Conservation (phyloP, 2,113 vertebrate genomes). For the Synchiropus splendidus region DNA sequence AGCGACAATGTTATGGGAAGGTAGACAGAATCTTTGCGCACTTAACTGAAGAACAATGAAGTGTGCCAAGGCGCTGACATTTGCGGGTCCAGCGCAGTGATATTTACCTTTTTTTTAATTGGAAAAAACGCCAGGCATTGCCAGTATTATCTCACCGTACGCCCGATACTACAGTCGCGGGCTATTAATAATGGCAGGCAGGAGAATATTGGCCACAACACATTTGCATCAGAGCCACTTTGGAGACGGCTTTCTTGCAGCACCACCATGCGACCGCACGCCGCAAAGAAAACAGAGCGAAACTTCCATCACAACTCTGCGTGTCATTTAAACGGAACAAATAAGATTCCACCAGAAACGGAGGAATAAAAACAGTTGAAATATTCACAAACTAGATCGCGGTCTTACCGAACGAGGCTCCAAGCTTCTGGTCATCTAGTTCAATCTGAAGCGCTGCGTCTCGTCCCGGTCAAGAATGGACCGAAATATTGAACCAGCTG, state of each 20-base stretch:
- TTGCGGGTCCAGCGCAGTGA: not conserved
- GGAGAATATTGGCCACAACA: too few relatives aligned
- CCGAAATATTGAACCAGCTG: slow-evolving; percentile 7
- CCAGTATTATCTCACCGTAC: too few relatives aligned
- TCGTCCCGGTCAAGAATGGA: slow-evolving; percentile 28
- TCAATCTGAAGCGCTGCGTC: slow-evolving; percentile 38
- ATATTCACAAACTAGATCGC: not conserved
- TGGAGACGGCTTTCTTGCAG: slow-evolving; percentile 50
- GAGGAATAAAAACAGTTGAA: not conserved
- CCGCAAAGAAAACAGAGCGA: slow-evolving; percentile 8
- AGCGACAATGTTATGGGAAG: not conserved
- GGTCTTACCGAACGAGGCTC: slow-evolving; percentile 59
- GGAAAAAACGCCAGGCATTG: not conserved
- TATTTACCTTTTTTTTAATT: not conserved
- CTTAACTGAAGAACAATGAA: not conserved
- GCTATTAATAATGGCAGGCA: too few relatives aligned
- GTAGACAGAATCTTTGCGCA: not conserved
- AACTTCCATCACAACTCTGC: slow-evolving; percentile 39
- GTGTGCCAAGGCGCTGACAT: slow-evolving; percentile 1
- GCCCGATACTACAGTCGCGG: too few relatives aligned
- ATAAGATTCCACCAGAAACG: too few relatives aligned
- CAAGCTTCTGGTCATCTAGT: slow-evolving; percentile 62
- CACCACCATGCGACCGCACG: slow-evolving; percentile 59
- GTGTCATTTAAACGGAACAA: too few relatives aligned
- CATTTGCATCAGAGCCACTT: too few relatives aligned